Percentiles rank a stretch among this genome's conserved stretches.
Evolutionary conservation across 1,140 invertebrate species (phyloP).

Genomic region (Anoplolepis gracilipes): DNA sequence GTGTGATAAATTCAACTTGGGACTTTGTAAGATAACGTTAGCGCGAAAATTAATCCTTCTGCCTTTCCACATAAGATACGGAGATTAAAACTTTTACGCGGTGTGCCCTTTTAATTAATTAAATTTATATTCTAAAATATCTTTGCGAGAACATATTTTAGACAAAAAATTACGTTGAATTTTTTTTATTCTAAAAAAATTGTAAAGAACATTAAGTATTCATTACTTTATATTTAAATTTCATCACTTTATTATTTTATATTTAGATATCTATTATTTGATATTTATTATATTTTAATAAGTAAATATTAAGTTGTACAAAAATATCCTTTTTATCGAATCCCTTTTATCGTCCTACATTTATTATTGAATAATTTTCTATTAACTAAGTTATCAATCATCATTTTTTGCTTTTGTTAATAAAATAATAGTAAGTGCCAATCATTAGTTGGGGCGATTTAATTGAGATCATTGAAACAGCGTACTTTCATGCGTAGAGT

Average conservation of each 20-base stretch:
- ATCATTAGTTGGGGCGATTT: conserved; percentile 17
- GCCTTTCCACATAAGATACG: neutral
- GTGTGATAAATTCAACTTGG: conserved; percentile 5
- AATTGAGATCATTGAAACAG: conserved; percentile 20
- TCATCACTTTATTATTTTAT: too few species aligned
- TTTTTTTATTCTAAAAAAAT: neutral
- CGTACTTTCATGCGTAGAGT: neutral
- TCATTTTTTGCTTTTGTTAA: neutral
- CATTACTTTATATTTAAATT: neutral
- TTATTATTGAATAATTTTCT: conserved; percentile 6
- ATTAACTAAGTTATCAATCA: neutral
- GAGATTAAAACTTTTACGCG: conserved; percentile 11
- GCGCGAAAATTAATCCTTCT: neutral
- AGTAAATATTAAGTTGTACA: neutral
- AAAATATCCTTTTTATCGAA: neutral
- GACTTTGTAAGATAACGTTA: conserved; percentile 8
- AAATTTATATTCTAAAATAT: too few species aligned
- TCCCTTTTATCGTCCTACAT: neutral
- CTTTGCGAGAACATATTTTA: neutral
- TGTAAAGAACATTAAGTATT: neutral
- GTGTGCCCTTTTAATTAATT: too few species aligned
- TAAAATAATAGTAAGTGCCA: neutral
- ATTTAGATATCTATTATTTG: neutral
- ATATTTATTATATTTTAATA: neutral
- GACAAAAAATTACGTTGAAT: neutral